These are phyloP conservation scores for Meloidogyne chitwoodi DNA, from an alignment of 1,140 invertebrate genomes.

Conservation along the genomic window DNA sequence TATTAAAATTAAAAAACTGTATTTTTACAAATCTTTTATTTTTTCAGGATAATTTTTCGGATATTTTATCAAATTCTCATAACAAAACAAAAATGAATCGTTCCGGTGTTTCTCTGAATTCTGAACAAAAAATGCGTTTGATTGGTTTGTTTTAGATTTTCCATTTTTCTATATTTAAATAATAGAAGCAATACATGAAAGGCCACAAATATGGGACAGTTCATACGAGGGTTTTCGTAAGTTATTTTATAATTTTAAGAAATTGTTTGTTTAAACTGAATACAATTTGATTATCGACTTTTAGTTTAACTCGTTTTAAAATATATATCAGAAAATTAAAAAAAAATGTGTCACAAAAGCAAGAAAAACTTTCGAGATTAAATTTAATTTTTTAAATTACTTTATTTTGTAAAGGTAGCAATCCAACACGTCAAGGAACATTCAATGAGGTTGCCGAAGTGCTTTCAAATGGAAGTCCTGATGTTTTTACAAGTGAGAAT, in stretches of 20 bases:
- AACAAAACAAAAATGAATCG: not conserved
- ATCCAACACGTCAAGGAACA: conserved; percentile 13
- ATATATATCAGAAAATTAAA: no score
- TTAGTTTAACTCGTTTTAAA: no score
- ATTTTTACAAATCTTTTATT: not conserved
- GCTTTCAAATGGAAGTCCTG: conserved; percentile 8
- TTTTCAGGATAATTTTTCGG: not conserved
- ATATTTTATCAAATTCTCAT: not conserved
- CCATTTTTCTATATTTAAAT: conserved; percentile 12
- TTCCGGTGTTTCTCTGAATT: conserved; percentile 3
- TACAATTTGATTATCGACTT: no score
- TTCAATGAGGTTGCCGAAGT: conserved; percentile 23
- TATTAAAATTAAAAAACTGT: not conserved
- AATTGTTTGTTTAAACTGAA: no score
- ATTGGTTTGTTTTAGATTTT: not conserved
- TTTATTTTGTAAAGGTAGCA: no score
- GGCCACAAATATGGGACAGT: conserved; percentile 21
- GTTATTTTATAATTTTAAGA: no score
- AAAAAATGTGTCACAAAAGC: no score
- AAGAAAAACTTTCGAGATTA: no score
- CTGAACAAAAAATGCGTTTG: conserved; percentile 11
- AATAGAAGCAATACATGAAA: conserved; percentile 7
- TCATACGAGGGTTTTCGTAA: conserved; percentile 12
- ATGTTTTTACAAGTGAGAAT: conserved; percentile 17
- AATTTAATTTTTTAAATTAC: no score